These are phyloP conservation scores for Paratrypauchen microcephalus DNA, from an alignment of 2,797 vertebrate species.

Conservation along the genomic window DNA sequence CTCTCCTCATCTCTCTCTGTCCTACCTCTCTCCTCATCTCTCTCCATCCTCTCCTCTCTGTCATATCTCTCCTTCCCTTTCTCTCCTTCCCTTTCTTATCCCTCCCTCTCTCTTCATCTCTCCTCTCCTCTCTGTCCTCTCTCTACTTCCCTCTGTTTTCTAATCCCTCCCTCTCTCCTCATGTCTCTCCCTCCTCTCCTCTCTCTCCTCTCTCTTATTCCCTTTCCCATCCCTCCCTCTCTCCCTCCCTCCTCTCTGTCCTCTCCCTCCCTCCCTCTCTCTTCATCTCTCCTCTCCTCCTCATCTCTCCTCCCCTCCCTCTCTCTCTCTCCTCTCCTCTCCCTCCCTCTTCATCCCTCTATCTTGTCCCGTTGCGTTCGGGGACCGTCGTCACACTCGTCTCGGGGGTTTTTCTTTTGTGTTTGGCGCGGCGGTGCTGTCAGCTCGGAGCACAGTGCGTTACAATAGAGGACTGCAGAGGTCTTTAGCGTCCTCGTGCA, in stretches of 20 bases:
- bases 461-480: slow-evolving; percentile 19
- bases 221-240: too few species aligned
- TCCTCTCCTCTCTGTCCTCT: too few species aligned
- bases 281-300: neutral
- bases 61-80: neutral
- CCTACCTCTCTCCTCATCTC: too few species aligned
- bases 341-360: neutral
- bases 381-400: slow-evolving; percentile 49
- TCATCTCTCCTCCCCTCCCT: neutral
- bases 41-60: neutral
- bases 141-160: too few species aligned
- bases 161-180: too few species aligned
- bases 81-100: too few species aligned
- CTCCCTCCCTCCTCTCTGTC: too few species aligned
- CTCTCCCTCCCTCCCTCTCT: too few species aligned
- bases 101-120: too few species aligned
- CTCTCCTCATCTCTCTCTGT: too few species aligned
- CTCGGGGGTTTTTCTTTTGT: slow-evolving; percentile 53
- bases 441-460: slow-evolving; percentile 21
- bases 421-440: slow-evolving; percentile 29
- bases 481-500: slow-evolving; percentile 43
- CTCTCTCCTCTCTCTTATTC: too few species aligned
- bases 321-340: neutral
- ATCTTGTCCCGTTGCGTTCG: slow-evolving; percentile 29
- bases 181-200: too few species aligned